Evolutionary conservation across 2,888 invertebrate species (phyloP).

Genomic region (Hoplodrina blanda): DNA sequence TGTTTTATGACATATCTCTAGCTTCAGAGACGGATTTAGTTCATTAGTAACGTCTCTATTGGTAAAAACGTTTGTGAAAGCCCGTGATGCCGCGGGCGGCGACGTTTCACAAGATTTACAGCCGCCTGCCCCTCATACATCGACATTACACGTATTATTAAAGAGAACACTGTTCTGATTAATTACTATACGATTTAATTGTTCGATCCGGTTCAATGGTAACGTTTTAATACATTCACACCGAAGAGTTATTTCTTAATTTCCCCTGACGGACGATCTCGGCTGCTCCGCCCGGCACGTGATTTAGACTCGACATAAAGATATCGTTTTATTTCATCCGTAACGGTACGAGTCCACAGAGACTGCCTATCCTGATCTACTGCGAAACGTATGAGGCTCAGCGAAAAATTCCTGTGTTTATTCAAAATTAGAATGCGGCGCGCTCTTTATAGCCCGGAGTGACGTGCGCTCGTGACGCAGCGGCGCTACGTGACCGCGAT

Average conservation of each 20-base stretch:
- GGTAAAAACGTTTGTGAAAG: conserved; percentile 88
- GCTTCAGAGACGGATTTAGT: conserved; percentile 78
- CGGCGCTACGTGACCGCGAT: conserved; percentile 90
- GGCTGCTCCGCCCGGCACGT: conserved; percentile 76
- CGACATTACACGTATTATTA: conserved; percentile 89
- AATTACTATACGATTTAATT: conserved; percentile 85
- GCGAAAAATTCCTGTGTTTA: conserved; percentile 87
- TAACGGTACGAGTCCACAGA: conserved; percentile 77
- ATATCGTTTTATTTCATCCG: conserved; percentile 78
- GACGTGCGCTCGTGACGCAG: conserved; percentile 89
- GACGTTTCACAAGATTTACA: conserved; percentile 84
- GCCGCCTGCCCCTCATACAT: conserved; percentile 81
- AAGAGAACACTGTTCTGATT: conserved; percentile 85
- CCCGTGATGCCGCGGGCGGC: conserved; percentile 81
- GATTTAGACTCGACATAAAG: conserved; percentile 83
- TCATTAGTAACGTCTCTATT: conserved; percentile 89
- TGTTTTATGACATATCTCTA: conserved; percentile 85
- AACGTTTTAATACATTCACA: conserved; percentile 83
- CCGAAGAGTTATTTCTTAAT: conserved; percentile 83
- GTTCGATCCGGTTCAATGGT: conserved; percentile 82
- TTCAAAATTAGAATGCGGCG: conserved; percentile 89
- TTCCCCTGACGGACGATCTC: conserved; percentile 75
- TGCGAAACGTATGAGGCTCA: conserved; percentile 75
- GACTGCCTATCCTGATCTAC: conserved; percentile 76
- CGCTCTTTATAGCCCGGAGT: conserved; percentile 87